These are phyloP conservation scores for Stomorhina lunata DNA, from an alignment of 2,888 invertebrate genomes.

Conservation along the genomic window DNA sequence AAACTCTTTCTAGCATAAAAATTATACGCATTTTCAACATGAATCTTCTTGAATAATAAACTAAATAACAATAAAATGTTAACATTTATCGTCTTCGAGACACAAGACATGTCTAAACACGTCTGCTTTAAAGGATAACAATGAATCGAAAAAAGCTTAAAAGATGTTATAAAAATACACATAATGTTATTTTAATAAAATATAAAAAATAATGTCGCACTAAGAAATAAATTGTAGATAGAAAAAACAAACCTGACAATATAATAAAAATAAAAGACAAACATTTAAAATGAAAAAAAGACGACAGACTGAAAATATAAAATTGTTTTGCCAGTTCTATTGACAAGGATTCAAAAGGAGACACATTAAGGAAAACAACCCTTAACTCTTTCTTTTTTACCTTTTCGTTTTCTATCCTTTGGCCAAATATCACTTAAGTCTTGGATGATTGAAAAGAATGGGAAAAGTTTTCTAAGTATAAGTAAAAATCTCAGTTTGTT, in stretches of 20 bases:
- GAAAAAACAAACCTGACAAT: constrained; percentile 37
- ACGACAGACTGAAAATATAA: not conserved
- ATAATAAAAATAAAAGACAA: constrained; percentile 38
- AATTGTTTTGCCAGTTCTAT: not conserved
- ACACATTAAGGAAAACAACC: constrained; percentile 39
- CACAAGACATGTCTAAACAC: not conserved
- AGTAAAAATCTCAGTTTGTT: constrained; percentile 22
- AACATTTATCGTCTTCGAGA: not conserved
- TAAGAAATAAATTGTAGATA: too few relatives aligned
- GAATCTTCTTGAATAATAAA: constrained; percentile 24
- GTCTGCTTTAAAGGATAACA: constrained; percentile 26
- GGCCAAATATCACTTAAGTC: constrained; percentile 19
- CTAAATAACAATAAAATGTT: not conserved
- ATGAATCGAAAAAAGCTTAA: constrained; percentile 19
- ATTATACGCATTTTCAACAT: constrained; percentile 38
- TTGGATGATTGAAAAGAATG: constrained; percentile 30
- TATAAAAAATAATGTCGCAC: constrained; percentile 15
- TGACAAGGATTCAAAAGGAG: not conserved
- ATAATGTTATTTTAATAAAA: constrained; percentile 44
- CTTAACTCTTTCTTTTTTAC: constrained; percentile 48
- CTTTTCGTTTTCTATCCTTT: constrained; percentile 26
- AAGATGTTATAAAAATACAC: constrained; percentile 2
- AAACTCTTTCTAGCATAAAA: constrained; percentile 13
- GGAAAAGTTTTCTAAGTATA: not conserved
- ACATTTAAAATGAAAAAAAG: not conserved